phyloP scores from a whole-genome alignment of 1,140 invertebrate genomes.

The Drosophila biarmipes region DNA sequence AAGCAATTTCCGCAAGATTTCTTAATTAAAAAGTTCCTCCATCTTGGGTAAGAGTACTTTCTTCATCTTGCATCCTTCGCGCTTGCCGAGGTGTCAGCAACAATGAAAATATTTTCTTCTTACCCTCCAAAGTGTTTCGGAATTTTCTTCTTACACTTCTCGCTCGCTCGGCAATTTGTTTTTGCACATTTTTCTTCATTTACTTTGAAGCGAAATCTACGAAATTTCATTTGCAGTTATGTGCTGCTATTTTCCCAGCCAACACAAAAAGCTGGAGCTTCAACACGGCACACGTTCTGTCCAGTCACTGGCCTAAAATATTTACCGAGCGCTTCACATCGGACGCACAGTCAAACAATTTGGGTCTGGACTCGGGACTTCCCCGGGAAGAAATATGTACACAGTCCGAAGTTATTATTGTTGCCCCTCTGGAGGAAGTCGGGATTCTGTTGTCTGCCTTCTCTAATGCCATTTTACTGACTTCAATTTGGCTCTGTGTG shows the following conservation, averaged over 20 bases:
- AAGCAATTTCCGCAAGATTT: slow-evolving; percentile 77
- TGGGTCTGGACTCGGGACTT: slow-evolving; percentile 22
- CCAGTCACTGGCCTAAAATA: slow-evolving; percentile 65
- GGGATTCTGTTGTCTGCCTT: background rate
- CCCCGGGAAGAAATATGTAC: slow-evolving; percentile 50
- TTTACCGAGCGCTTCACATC: slow-evolving; percentile 76
- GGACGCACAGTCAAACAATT: slow-evolving; percentile 77
- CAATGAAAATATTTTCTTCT: slow-evolving; percentile 80
- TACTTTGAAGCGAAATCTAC: slow-evolving; percentile 76
- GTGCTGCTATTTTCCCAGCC: slow-evolving; percentile 65
- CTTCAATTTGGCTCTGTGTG: slow-evolving; percentile 43
- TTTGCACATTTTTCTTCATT: slow-evolving; percentile 81
- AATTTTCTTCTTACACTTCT: slow-evolving; percentile 21
- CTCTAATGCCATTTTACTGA: slow-evolving; percentile 43
- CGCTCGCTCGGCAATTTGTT: slow-evolving; percentile 68
- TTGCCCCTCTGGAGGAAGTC: slow-evolving; percentile 7
- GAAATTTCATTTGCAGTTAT: slow-evolving; percentile 82
- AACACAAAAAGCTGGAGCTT: slow-evolving; percentile 30
- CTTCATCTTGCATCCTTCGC: slow-evolving; percentile 9
- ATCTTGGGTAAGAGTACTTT: slow-evolving; percentile 2
- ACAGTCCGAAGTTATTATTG: slow-evolving; percentile 44
- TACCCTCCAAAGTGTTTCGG: slow-evolving; percentile 55
- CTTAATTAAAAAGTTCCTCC: slow-evolving; percentile 79
- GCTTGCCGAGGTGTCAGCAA: slow-evolving; percentile 74
- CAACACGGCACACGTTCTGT: slow-evolving; percentile 40